These are phyloP conservation scores for Papilio protenor DNA, from an alignment of 2,888 invertebrate genomes.

Conservation along the genomic window DNA sequence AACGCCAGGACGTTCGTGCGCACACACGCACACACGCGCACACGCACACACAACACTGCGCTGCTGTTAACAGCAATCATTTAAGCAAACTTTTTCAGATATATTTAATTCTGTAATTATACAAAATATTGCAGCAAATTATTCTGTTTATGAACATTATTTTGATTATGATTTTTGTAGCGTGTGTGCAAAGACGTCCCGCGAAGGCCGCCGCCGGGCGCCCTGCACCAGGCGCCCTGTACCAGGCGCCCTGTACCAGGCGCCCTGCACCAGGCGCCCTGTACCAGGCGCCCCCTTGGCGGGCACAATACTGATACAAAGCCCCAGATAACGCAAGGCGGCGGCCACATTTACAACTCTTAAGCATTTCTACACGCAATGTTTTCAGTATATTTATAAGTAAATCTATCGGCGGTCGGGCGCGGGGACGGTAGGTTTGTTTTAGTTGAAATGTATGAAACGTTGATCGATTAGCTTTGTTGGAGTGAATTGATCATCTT, in stretches of 20 bases:
- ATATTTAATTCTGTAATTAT: not conserved
- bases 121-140: conserved; percentile 1
- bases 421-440: conserved; percentile 49
- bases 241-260: not conserved
- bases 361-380: conserved; percentile 58
- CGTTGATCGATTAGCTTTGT: not conserved
- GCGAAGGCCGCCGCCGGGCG: conserved; percentile 12
- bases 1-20: conserved; percentile 15
- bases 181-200: conserved; percentile 24
- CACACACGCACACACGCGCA: conserved; percentile 15
- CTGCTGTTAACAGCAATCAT: not conserved
- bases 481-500: not conserved
- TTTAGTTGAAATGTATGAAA: conserved; percentile 23
- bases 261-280: not conserved
- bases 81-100: not conserved
- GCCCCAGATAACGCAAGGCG: conserved; percentile 51
- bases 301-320: conserved; percentile 32
- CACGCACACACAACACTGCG: not conserved
- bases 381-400: conserved; percentile 49
- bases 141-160: not conserved
- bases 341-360: conserved; percentile 55
- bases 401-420: conserved; percentile 56
- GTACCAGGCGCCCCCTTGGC: not conserved
- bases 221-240: not conserved
- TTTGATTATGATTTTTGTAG: not conserved